Base-by-base conservation (phyloP, 2,113 vertebrate species). In the Catharus bicknelli region DNA sequence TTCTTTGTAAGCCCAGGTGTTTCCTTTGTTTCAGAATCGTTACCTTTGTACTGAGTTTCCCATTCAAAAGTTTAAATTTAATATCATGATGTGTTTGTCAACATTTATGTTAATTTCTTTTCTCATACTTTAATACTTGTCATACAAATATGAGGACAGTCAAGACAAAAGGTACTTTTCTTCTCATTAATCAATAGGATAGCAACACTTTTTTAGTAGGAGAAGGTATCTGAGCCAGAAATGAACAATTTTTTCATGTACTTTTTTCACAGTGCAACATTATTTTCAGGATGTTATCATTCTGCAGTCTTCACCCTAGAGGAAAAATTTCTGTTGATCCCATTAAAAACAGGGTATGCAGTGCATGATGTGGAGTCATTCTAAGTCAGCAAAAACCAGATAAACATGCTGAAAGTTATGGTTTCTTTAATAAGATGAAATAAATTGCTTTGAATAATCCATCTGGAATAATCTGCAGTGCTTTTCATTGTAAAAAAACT, bases 391-490 rank as follows among this genome's bases (percentile, higher is more conserved):
- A 82, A 82, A 92, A 90, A 77, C 4, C 29, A 55, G 40, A 72
- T 72, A 81, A 83, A 78, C 22, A 36, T 47, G 38, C 45, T 86
- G 69, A 81, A 92, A 76, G 34, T 84, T 42, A 67, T n/a, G 70
- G 53, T 64, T 92, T 78, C 36, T 84, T 77, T 82, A 68, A 54
- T 53, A n/a, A 64, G 20, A 50, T 21, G 26, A 84, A 38, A 86
- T 53, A 53, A 90, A 67, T 86, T 82, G n/a, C 67, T 88, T 81
- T 78, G 32, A 93, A 75, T 83, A 78, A 86, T 55, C 40, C 73
- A 70, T 66, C 34, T 36, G 34, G 34, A 43, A 40, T 20, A 85
- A 16, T 36, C 59, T 40, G 43, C 62, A 51, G 19, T 75, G n/a
- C 17, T 72, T 64, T 81, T 73, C 36, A 30, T 16, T 50, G 17